Percentiles rank a stretch among this genome's conserved stretches.
These are phyloP conservation scores for Microtus oregoni DNA, from an alignment of 2,113 vertebrate species.

Conservation along the genomic window DNA sequence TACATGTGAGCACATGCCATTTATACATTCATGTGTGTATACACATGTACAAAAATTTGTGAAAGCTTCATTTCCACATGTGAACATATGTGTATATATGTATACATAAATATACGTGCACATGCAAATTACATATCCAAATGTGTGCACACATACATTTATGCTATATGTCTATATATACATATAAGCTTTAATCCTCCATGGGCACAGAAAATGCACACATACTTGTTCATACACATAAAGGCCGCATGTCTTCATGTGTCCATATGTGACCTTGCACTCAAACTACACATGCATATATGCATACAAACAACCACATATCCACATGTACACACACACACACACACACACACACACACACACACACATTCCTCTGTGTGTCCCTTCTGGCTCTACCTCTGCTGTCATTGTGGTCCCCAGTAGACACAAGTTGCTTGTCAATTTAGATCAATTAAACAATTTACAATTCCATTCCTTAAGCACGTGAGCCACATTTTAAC, in stretches of 20 bases:
- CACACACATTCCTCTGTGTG: background rate
- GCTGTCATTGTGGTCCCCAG: background rate
- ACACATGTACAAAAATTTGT: background rate
- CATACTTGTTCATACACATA: background rate
- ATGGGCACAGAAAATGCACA: too few species aligned
- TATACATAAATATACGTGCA: background rate
- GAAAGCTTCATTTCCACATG: background rate
- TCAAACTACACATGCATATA: background rate
- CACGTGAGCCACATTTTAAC: background rate
- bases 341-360: background rate
- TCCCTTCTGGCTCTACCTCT: background rate
- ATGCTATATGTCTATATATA: background rate
- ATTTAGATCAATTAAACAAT: slow-evolving; percentile 8
- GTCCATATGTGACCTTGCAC: too few species aligned
- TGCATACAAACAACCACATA: background rate
- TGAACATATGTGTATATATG: background rate
- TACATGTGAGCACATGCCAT: background rate
- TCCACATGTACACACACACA: background rate
- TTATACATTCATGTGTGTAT: too few species aligned
- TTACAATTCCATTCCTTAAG: background rate
- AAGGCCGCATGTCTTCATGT: background rate
- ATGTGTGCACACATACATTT: background rate
- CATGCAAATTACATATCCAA: background rate
- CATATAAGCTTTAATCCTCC: too few species aligned
- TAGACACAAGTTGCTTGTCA: background rate